Base-by-base conservation (phyloP, 2,797 vertebrate species). In the Clarias pachynema region DNA sequence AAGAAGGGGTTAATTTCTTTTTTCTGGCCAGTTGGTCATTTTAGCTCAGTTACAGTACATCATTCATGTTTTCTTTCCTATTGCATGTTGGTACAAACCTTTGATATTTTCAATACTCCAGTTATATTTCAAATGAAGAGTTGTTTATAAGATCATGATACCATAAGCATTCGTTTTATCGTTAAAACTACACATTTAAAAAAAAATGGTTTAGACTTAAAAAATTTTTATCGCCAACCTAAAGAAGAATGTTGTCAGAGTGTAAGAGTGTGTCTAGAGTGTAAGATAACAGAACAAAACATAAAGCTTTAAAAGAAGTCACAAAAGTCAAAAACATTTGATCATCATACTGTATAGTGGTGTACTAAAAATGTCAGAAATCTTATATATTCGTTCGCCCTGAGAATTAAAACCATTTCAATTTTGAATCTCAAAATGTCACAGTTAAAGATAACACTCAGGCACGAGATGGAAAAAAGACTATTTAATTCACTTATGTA, bases 401-500 rank as follows among this genome's bases (percentile, higher is more conserved):
- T 10, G 72, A 74, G 15, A 53, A 56, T 56, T 56, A 56, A 56
- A 57, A 56, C 7, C 49, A 56, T 29, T 29, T 53, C 24, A n/a
- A 49, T 5, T 26, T 73, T 15, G 0, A 74, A 53, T 18, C 72
- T n/a, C 73, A 56, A 75, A 24, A 1, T 0, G 1, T 77, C 26
- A 59, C 10, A 14, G 5, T 78, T 31, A 22, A 60, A 59, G 56
- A 78, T 20, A 49, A 75, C 15, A 8, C 49, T 57, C 31, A 26
- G 49, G 56, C 22, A 79, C 59, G 63, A 70, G 1, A 57, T 57
- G 62, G 40, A 22, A 78, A 81, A 73, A 63, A 88, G 87, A 79
- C 66, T 79, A 79, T 95, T 95, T 94, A 94, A 93, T 94, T 89
- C 1, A 89, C 90, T 88, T 94, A 95, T 95, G 81, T 95, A 96